These are phyloP conservation scores for Phainopepla nitens DNA, from an alignment of 2,113 vertebrate genomes.

Conservation along the genomic window DNA sequence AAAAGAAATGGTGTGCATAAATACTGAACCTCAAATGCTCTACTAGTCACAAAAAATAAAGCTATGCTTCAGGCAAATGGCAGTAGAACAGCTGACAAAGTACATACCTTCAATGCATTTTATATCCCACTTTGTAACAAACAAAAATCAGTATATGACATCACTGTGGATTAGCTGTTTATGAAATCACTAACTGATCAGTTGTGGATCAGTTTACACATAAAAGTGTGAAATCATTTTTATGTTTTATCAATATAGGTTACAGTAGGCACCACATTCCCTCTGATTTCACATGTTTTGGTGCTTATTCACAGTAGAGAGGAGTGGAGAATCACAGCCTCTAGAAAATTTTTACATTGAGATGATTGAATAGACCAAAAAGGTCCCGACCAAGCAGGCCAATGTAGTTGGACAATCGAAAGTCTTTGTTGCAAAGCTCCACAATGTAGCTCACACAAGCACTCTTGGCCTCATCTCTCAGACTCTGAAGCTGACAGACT, in stretches of 20 bases:
- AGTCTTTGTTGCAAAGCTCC: background rate
- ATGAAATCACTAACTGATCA: background rate
- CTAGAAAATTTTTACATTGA: background rate
- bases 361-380: background rate
- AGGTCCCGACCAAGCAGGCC: background rate
- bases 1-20: background rate
- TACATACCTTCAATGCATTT: background rate
- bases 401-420: rapidly evolving
- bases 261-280: background rate
- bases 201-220: background rate
- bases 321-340: background rate
- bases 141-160: background rate
- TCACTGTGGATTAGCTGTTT: background rate
- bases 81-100: background rate
- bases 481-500: background rate
- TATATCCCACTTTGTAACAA: background rate
- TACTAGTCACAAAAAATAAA: background rate
- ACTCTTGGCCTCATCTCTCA: background rate
- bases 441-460: background rate
- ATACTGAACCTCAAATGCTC: background rate
- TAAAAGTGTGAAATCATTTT: background rate
- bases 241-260: background rate
- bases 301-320: background rate
- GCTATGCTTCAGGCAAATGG: background rate
- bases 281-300: background rate